Evolutionary conservation across 1,140 invertebrate species (phyloP), one percentile per base, ranked within the genome.

Genomic region (Drosophila sucinea): DNA sequence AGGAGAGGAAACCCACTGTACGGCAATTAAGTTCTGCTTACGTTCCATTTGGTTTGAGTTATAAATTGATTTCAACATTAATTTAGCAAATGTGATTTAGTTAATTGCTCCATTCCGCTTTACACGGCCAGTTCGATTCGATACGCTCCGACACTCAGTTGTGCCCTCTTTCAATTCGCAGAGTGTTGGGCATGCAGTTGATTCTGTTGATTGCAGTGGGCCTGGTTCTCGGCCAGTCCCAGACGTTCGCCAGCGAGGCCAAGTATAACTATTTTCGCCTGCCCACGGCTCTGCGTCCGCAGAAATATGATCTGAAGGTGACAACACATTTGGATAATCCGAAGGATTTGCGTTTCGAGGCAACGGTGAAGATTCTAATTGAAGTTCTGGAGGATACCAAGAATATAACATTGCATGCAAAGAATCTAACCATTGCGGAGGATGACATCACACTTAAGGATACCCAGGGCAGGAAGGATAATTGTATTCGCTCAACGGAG

Each of bases 371-470:
- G 61, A 96, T 96, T 17, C 68, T 92, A 60, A 94, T 95, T 5
- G 90, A 90, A 23, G 94, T 94, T 3, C 68, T 92, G 6, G 75
- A 93, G 41, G 76, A 92, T 1, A 96, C 96, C 0, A 92, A 93
- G 10, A 94, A 94, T 61, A 95, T 98, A 40, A 94, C 95, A 0
- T 90, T 97, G 0, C 96, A 97, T 78, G 93, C 94, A 0, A 94
- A 94, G 81, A 93, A 94, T 64, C 91, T 96, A 4, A 92, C 86
- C 2, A 93, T 96, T 0, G 73, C 83, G 0, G 90, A 94, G 5
- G 90, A 93, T 1, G 84, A 86, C 29, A 92, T 95, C 3, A 86
- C 73, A 0, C 60, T 91, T 3, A 61, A 58, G 11, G 60, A 89
- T 5, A 94, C 3, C 73, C 78, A 81, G 0, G 85, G 89, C 10